Evolutionary conservation across 2,888 invertebrate species (phyloP).

Genomic region (Andrena hattorfiana): DNA sequence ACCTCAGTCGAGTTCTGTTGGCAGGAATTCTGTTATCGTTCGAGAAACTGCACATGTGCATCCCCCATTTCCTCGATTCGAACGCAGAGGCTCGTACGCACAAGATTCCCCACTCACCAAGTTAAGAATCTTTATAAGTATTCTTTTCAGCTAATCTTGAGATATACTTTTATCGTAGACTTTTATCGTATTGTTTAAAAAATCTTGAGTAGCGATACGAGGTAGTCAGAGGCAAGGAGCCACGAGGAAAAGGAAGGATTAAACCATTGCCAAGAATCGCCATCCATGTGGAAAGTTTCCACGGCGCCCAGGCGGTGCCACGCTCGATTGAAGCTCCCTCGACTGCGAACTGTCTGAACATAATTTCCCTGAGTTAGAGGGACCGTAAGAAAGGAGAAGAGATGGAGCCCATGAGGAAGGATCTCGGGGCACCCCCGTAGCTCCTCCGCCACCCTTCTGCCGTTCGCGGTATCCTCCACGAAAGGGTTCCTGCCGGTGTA

Average conservation of each 20-base stretch:
- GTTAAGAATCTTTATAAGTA: too few species aligned
- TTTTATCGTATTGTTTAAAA: too few species aligned
- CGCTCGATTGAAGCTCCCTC: constrained; percentile 56
- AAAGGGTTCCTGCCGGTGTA: constrained; percentile 78
- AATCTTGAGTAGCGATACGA: background rate
- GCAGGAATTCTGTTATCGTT: background rate
- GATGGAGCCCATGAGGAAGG: constrained; percentile 45
- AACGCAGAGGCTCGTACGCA: background rate
- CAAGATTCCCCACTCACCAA: too few species aligned
- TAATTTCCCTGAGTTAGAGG: constrained; percentile 57
- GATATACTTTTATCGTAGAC: too few species aligned
- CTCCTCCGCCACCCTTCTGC: constrained; percentile 7
- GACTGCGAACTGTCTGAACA: constrained; percentile 44
- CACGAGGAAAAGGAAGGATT: background rate
- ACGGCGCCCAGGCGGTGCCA: constrained; percentile 10
- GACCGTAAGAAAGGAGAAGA: constrained; percentile 25
- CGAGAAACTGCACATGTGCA: background rate
- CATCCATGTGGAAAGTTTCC: constrained; percentile 38
- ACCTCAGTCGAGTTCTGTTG: background rate
- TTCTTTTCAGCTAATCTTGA: too few species aligned
- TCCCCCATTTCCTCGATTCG: background rate
- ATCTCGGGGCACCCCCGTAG: constrained; percentile 10
- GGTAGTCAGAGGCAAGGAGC: background rate
- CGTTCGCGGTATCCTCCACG: constrained; percentile 52
- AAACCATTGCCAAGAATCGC: background rate